These are phyloP conservation scores for Holacanthus passer DNA, from an alignment of 2,113 vertebrate genomes.

Conservation along the genomic window DNA sequence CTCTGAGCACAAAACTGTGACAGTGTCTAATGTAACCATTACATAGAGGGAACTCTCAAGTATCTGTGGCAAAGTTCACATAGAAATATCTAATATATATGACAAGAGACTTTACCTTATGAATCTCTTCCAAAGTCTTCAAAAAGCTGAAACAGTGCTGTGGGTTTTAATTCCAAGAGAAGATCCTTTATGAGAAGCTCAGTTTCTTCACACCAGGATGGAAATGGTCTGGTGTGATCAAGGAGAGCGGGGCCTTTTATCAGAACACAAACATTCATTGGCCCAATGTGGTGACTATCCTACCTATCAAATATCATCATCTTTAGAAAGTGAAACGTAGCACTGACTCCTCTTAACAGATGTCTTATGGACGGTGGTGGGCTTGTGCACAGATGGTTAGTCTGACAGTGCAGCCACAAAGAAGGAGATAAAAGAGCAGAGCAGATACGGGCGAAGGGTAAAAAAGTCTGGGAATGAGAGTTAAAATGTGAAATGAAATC, in stretches of 20 bases:
- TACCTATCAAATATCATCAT: slow-evolving; percentile 72
- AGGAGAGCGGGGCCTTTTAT: slow-evolving; percentile 40
- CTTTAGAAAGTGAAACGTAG: slow-evolving; percentile 66
- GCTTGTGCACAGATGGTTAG: slow-evolving; percentile 68
- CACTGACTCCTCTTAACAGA: slow-evolving; percentile 65
- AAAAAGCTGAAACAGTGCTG: background rate
- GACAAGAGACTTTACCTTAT: slow-evolving; percentile 50
- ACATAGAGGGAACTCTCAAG: slow-evolving; percentile 2
- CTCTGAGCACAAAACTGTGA: slow-evolving; percentile 14
- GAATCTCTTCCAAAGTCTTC: slow-evolving; percentile 8
- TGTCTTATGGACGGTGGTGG: slow-evolving; percentile 69
- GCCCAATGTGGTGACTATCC: slow-evolving; percentile 32
- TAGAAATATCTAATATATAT: background rate
- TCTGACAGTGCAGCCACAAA: slow-evolving; percentile 20
- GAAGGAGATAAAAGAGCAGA: background rate
- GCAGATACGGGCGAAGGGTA: background rate
- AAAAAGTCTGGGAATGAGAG: background rate
- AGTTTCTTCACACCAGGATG: slow-evolving; percentile 2
- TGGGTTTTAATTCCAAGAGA: background rate
- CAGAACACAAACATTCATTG: slow-evolving; percentile 54
- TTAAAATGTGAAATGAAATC: background rate
- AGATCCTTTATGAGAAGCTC: slow-evolving; percentile 13
- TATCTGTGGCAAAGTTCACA: slow-evolving; percentile 2
- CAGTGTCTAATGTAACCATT: slow-evolving; percentile 16
- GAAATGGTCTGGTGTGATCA: slow-evolving; percentile 6